Evolutionary conservation across 2,113 vertebrate genomes (phyloP), one percentile per base, ranked within the genome.

Genomic region (Ageneiosus marmoratus): DNA sequence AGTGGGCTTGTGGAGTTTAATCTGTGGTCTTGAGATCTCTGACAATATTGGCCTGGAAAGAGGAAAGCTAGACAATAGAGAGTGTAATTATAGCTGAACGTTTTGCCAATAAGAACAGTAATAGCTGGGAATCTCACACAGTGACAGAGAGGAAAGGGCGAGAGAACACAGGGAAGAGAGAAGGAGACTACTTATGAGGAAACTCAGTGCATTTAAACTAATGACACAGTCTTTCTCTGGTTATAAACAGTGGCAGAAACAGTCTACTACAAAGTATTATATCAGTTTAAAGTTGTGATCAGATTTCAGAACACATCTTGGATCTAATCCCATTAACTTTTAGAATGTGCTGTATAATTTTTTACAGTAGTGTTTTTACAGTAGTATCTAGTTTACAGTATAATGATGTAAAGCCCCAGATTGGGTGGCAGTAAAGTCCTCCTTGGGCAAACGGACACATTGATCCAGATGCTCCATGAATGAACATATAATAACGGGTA

Each of bases 1-100:
- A 11, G 15, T 74, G 27, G 46, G 27, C 16, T 74, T 51, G 72
- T 74, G 72, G 32, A 18, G 15, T 51, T 32, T 29, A 74, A 74
- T 74, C 0, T 50, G 48, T 32, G 16, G 48, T 51, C 48, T 51
- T 74, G 18, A 0, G 6, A 73, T 65, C 62, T 44, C 67, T 44
- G 10, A 27, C 67, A 70, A 70, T 44, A n/a, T 24, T 70, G 24
- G 10, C 22, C 37, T 44, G 34, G 24, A 67, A 18, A 27, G 60
- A 79, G n/a, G 76, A 41, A 56, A 69, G 34, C 34, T 76, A 78
- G 77, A 65, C 37, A 81, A 72, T 56, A 53, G 46, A 76, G 27
- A 53, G 18, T 32, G n/a, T 58, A 73, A 29, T 56, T 73, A 58
- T 9, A 58, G 37, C 5, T 24, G 53, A 81, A 60, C n/a, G 29